Percentiles rank a stretch among this genome's conserved stretches.
phyloP scores from a whole-genome alignment of 2,797 vertebrate species.

The Momotus momota region DNA sequence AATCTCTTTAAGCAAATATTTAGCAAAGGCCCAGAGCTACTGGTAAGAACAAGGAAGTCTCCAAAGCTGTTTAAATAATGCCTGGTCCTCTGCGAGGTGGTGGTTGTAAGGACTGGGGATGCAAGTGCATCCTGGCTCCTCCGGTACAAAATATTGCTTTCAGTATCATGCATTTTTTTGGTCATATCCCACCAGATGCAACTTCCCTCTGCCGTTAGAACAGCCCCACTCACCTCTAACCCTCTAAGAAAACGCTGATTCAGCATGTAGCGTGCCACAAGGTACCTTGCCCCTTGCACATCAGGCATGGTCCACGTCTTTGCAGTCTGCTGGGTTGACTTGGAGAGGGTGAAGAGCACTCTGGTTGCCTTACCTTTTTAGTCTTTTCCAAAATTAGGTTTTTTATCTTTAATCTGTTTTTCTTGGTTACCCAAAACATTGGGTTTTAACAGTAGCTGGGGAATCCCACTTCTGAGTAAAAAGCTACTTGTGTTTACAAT shows the following conservation, averaged over 20 bases:
- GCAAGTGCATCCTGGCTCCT: neutral
- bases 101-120: neutral
- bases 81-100: accelerated
- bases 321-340: neutral
- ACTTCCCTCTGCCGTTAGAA: neutral
- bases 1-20: neutral
- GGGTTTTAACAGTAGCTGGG: neutral
- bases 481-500: neutral
- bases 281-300: neutral
- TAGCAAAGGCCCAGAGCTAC: neutral
- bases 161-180: accelerated
- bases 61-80: neutral
- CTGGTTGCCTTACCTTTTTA: neutral
- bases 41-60: neutral
- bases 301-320: neutral
- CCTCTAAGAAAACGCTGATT: neutral
- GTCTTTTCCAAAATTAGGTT: neutral
- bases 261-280: neutral
- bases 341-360: neutral
- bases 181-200: accelerated
- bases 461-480: neutral
- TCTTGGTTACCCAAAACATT: accelerated
- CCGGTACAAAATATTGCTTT: neutral
- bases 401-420: neutral
- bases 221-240: neutral